Conservation (phyloP, 1,140 invertebrate genomes). For the Atta texana region DNA sequence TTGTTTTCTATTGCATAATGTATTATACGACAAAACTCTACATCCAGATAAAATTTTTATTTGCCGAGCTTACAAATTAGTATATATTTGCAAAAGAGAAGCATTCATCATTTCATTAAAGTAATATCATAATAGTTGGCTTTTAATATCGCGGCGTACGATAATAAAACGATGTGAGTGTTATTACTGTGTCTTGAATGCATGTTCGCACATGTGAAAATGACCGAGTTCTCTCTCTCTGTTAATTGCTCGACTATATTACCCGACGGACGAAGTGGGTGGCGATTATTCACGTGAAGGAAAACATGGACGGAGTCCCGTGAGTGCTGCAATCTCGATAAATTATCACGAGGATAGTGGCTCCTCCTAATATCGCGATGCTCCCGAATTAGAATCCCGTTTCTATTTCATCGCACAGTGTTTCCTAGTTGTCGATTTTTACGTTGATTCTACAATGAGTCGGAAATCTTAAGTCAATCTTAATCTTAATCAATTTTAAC, state of each 20-base stretch:
- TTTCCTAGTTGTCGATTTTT: too few relatives aligned
- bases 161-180: slow-evolving; percentile 26
- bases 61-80: background rate
- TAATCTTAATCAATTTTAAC: too few relatives aligned
- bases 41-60: background rate
- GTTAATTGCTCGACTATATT: slow-evolving; percentile 42
- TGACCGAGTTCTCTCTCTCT: slow-evolving; percentile 39
- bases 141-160: slow-evolving; percentile 7
- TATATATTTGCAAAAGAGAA: background rate
- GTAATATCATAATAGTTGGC: slow-evolving; percentile 25
- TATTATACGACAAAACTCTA: background rate
- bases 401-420: slow-evolving; percentile 33
- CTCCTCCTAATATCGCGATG: slow-evolving; percentile 31
- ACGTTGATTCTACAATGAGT: too few relatives aligned
- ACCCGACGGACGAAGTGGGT: slow-evolving; percentile 4
- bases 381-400: slow-evolving; percentile 68
- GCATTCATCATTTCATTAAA: slow-evolving; percentile 30
- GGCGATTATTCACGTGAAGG: background rate
- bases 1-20: background rate
- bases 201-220: slow-evolving; percentile 38
- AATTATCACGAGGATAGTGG: slow-evolving; percentile 38
- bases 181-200: slow-evolving; percentile 32
- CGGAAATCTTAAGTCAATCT: too few relatives aligned
- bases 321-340: slow-evolving; percentile 37
- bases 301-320: slow-evolving; percentile 5